A percentile compares a stretch with the other conserved stretches of the same genome.
phyloP scores from a whole-genome alignment of 2,797 vertebrate species.

The Sebastes iracundus region DNA sequence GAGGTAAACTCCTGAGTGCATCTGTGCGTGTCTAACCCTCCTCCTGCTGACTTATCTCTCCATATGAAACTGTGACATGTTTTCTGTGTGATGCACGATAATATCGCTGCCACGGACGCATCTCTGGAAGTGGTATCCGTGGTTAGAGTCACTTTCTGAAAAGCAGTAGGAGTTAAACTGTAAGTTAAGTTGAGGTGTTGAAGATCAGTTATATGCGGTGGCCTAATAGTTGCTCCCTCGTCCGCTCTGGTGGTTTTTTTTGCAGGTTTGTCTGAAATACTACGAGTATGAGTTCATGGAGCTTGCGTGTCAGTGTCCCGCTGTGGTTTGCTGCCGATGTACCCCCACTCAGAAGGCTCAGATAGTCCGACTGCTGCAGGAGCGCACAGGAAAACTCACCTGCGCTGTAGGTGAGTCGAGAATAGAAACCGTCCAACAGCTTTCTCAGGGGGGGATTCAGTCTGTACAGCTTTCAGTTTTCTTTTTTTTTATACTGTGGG shows the following conservation, averaged over 20 bases:
- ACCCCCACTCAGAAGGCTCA: conserved; percentile 97
- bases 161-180: conserved; percentile 52
- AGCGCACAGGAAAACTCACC: conserved; percentile 95
- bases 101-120: conserved; percentile 6
- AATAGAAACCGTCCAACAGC: neutral
- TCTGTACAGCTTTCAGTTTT: neutral
- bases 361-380: conserved; percentile 95
- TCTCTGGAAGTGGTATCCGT: conserved; percentile 67
- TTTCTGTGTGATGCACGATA: conserved; percentile 36
- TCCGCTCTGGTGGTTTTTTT: neutral
- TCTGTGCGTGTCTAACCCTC: neutral
- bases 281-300: conserved; percentile 99
- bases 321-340: conserved; percentile 95
- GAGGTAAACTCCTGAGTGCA: conserved; percentile 83
- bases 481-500: neutral
- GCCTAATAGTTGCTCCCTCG: neutral
- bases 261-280: conserved; percentile 93
- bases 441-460: neutral
- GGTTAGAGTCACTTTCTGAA: conserved; percentile 51
- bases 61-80: conserved; percentile 41
- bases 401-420: conserved; percentile 91
- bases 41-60: conserved; percentile 16
- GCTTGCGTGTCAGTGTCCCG: conserved; percentile 95
- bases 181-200: conserved; percentile 5
- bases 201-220: conserved; percentile 34